phyloP scores from a whole-genome alignment of 2,113 vertebrate genomes.

The Artemisiospiza belli region DNA sequence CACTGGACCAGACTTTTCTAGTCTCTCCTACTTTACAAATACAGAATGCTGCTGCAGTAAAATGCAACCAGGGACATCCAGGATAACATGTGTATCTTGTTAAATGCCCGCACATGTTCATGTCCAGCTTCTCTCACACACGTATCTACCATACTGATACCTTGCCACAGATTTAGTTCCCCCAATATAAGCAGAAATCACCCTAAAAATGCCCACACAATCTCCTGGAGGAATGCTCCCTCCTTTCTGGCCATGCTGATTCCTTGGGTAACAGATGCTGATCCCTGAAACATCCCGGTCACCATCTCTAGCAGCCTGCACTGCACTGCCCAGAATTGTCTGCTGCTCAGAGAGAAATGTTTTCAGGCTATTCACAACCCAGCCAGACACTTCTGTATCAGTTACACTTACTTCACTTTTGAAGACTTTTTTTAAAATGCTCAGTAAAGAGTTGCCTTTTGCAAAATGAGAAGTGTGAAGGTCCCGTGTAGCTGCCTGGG shows the following conservation, averaged over 20 bases:
- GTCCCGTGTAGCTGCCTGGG: neutral
- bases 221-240: neutral
- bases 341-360: neutral
- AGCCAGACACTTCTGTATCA: neutral
- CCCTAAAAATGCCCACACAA: neutral
- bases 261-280: neutral
- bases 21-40: neutral
- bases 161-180: neutral
- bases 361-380: neutral
- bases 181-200: neutral
- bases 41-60: neutral
- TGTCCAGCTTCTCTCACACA: neutral
- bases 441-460: neutral
- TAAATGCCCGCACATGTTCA: neutral
- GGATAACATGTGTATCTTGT: neutral
- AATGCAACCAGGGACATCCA: neutral
- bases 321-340: neutral
- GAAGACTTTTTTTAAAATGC: neutral
- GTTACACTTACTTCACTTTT: neutral
- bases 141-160: neutral
- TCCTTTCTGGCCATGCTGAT: neutral
- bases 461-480: conserved; percentile 14
- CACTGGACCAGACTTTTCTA: neutral
- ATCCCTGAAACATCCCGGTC: neutral
- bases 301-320: neutral